Evolutionary conservation across 2,113 vertebrate species (phyloP).

Genomic region (Shinisaurus crocodilurus): DNA sequence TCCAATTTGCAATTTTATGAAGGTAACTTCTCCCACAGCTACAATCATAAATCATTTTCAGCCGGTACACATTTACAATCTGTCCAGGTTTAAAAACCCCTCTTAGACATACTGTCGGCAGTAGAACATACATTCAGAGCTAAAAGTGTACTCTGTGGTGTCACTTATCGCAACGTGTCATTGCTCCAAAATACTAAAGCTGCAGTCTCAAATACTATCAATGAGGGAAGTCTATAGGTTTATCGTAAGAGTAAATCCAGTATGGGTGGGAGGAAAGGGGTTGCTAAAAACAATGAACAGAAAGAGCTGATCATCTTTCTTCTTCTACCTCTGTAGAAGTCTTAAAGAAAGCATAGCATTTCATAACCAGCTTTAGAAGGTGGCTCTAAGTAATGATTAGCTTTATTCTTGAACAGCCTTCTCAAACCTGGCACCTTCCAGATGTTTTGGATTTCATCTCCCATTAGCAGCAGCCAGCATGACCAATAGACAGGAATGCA

Average conservation of each 20-base stretch:
- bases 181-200: conserved; percentile 47
- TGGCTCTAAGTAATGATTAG: not conserved
- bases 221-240: conserved; percentile 12
- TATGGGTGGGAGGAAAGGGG: conserved; percentile 2
- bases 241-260: conserved; percentile 41
- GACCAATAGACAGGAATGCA: no score
- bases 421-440: no score
- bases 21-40: conserved; percentile 18
- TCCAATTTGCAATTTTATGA: conserved; percentile 15
- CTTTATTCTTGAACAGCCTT: conserved; percentile 27
- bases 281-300: conserved; percentile 24
- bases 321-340: conserved; percentile 33
- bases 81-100: conserved; percentile 38
- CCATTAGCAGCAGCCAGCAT: not conserved
- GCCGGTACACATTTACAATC: conserved; percentile 20
- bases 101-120: conserved; percentile 22
- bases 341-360: conserved; percentile 44
- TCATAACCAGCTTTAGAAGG: conserved; percentile 43
- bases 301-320: conserved; percentile 27
- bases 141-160: conserved; percentile 32
- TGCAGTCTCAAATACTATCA: conserved; percentile 41
- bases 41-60: conserved; percentile 22
- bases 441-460: conserved; percentile 17
- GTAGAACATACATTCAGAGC: conserved; percentile 17
- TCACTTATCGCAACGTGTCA: conserved; percentile 20